Percentiles rank a stretch among this genome's conserved stretches.
phyloP scores from a whole-genome alignment of 2,797 vertebrate genomes.

The Arremon brunneinucha region DNA sequence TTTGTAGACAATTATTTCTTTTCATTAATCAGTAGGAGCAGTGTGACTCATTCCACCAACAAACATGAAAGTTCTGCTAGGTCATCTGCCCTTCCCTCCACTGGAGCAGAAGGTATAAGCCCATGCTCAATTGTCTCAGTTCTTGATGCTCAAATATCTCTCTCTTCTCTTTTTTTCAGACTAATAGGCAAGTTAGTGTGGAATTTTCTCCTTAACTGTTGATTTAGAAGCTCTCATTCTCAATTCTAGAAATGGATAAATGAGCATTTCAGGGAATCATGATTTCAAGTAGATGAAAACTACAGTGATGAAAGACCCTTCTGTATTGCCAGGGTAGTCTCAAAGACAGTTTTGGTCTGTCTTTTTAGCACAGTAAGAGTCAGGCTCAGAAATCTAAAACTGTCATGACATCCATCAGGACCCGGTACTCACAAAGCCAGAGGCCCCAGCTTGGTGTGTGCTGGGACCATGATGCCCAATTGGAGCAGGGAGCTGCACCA shows the following conservation, averaged over 20 bases:
- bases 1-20: neutral
- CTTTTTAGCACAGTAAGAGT: neutral
- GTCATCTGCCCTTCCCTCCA: neutral
- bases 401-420: neutral
- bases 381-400: neutral
- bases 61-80: neutral
- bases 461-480: fast-evolving
- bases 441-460: fast-evolving
- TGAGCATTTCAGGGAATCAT: neutral
- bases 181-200: neutral
- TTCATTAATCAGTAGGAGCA: neutral
- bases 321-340: neutral
- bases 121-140: neutral
- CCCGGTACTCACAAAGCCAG: neutral
- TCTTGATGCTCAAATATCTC: neutral
- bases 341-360: neutral
- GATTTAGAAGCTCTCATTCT: neutral
- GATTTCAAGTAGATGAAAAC: neutral
- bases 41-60: neutral
- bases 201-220: neutral
- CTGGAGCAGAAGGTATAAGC: neutral
- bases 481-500: neutral
- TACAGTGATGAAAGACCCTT: neutral
- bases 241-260: neutral
- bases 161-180: neutral